Evolutionary conservation across 2,888 invertebrate genomes (phyloP), one percentile per base, ranked within the genome.

Genomic region (Acleris emargana): DNA sequence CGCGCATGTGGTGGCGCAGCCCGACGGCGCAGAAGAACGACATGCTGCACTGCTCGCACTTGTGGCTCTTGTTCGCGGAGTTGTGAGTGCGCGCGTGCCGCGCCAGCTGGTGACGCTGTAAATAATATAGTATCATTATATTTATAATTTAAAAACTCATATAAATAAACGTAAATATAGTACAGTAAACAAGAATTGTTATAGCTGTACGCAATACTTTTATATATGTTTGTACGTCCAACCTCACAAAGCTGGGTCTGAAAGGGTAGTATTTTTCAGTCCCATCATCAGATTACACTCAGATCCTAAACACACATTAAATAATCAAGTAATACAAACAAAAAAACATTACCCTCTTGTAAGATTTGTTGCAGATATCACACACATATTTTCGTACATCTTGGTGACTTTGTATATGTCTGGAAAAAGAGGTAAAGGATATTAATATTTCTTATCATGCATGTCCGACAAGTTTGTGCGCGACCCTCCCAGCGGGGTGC

Each of bases 31-130:
- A 70, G 57, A 75, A 71, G 69, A 88, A 89, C 1, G 82, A 73
- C 84, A 84, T 87, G 28, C 75, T 73, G 69, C 89, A 89, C 9
- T 73, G 62, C 1, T 87, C 83, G 61, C 89, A 89, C 58, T 76
- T 72, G 3, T 80, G 42, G 0, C 72, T 72, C 58, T 81, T 87
- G 32, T 72, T 78, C 11, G 78, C 81, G 9, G 81, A 72, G 67
- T 78, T 85, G 68, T 89, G 89, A 5, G 69, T 69, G 5, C 72
- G 52, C 43, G 64, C 67, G 67, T 89, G 89, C 1, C 87, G 76
- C 1, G 1, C 43, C 2, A 87, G 52, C 16, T 64, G 64, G 42
- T 54, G 54, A 28, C 20, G 22, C 43, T 57, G 57, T 17, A 25
- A n/a, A 51, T n/a, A 51, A 49, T n/a, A n/a, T n/a, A n/a, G n/a